Percentiles rank a stretch among this genome's conserved stretches.
Evolutionary conservation across 1,140 invertebrate genomes (phyloP).

Genomic region (Nebria ingens): DNA sequence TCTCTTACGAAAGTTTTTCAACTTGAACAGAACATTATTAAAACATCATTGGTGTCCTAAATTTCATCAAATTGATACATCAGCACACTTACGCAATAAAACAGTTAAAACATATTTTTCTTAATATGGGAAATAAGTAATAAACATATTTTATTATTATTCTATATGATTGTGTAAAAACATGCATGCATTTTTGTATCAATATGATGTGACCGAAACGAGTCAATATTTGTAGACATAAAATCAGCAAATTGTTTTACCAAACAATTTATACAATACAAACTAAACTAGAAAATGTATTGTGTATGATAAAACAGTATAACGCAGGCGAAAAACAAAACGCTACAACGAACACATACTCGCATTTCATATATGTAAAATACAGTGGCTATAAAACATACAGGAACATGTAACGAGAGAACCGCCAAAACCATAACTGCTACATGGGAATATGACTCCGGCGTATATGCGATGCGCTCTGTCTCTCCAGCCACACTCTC

Average conservation of each 20-base stretch:
- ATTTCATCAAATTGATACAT: no score
- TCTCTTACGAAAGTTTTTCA: no score
- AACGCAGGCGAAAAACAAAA: not conserved
- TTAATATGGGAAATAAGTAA: no score
- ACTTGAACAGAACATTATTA: no score
- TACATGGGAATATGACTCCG: not conserved
- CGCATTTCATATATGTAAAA: conserved; percentile 8
- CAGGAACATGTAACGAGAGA: conserved; percentile 6
- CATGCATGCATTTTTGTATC: no score
- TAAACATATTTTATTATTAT: no score
- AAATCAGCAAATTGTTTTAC: not conserved
- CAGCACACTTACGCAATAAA: no score
- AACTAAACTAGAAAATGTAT: not conserved
- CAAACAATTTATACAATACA: not conserved
- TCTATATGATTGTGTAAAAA: no score
- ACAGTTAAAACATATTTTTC: no score
- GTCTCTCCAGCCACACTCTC: not conserved
- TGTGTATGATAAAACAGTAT: conserved; percentile 5
- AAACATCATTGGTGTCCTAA: no score
- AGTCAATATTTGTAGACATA: no score
- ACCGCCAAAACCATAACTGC: conserved; percentile 7
- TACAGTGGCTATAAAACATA: conserved; percentile 3
- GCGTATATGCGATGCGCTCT: not conserved
- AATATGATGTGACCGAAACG: no score
- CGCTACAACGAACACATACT: not conserved